phyloP scores from a whole-genome alignment of 2,797 vertebrate species.

The Phoebastria nigripes region DNA sequence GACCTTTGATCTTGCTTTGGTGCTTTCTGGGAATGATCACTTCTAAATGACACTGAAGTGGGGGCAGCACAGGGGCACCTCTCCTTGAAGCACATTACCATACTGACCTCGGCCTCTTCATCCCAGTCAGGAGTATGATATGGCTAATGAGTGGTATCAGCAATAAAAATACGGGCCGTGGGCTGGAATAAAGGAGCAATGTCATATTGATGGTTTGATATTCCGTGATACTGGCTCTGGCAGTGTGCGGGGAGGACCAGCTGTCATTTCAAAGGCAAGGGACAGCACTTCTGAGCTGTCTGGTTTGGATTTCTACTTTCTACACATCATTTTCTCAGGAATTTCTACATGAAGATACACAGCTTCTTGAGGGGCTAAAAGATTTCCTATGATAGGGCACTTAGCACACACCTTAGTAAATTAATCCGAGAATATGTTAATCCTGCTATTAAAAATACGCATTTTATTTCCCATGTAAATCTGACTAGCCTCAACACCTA shows the following conservation, averaged over 20 bases:
- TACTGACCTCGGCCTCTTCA: not conserved
- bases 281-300: not conserved
- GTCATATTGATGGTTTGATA: not conserved
- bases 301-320: not conserved
- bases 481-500: not conserved
- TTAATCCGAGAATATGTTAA: not conserved
- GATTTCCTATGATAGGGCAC: not conserved
- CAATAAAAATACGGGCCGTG: not conserved
- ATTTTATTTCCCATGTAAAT: not conserved
- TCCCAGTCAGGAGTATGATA: not conserved
- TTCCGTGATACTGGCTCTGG: not conserved
- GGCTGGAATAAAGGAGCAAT: not conserved
- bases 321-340: not conserved
- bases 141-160: not conserved
- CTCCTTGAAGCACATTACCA: not conserved
- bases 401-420: not conserved
- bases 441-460: not conserved
- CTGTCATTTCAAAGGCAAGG: not conserved
- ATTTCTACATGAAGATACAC: not conserved
- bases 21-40: not conserved
- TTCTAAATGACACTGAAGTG: not conserved
- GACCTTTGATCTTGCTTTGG: not conserved
- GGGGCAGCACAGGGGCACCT: not conserved
- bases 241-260: not conserved
- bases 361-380: not conserved